Evolutionary conservation across 2,113 vertebrate genomes (phyloP), one percentile per base, ranked within the genome.

Genomic region (Odocoileus hemionus): DNA sequence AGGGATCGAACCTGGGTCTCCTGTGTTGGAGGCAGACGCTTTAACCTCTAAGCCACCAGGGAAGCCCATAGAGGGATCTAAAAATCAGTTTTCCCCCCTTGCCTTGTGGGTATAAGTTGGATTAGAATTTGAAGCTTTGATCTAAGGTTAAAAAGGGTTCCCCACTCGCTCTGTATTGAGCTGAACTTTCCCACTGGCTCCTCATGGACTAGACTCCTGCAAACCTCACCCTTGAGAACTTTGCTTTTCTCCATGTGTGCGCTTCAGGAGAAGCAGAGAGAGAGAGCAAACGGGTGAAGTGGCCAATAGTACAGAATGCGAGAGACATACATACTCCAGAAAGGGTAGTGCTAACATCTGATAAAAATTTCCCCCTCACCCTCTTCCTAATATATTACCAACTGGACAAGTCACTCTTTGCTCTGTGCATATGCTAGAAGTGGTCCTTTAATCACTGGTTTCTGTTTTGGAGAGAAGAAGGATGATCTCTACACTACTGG

Each of bases 1-100:
- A 52, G 4, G 14, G 14, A 52, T 16, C 4, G 1, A 52, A 52
- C 50, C 50, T 1, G 0, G 0, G 50, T 52, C 50, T 52, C 50
- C 50, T 16, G 4, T 1, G 16, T 52, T 52, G 14, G 14, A 16
- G 50, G 50, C 14, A 52, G 14, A 52, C 4, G 50, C 50, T 52
- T 52, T 52, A 52, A 15, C 50, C 50, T 52, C 50, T 52, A 15
- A 52, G 50, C 50, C 50, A 52, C 15, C 50, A 52, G 50, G 50
- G 50, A 52, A 52, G 50, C 50, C 50, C 50, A 52, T 15, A 50
- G 47, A 36, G 10, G 43, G 7, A 33, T 33, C 12, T 13, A 57
- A 78, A 78, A 58, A 78, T 57, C 16, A 19, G 6, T 21, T 91
- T 57, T 5, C 25, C 8, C 14, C 0, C 33, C 33, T 36, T 50